Conservation (phyloP, 2,113 vertebrate species). For the Tor tambroides region DNA sequence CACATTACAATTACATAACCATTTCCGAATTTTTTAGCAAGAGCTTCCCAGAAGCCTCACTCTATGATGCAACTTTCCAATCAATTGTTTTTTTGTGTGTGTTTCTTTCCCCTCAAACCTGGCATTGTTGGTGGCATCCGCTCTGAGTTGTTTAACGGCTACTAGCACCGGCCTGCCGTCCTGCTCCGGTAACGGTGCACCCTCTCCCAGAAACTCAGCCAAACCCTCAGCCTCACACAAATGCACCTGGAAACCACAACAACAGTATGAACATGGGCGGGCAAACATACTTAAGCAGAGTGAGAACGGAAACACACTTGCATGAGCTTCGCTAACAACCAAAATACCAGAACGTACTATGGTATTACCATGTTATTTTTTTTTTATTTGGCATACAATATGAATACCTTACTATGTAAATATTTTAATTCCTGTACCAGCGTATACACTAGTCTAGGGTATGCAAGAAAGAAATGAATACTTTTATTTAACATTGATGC, state of each 20-base stretch:
- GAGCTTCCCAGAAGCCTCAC: background rate
- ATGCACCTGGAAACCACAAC: constrained; percentile 75
- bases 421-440: background rate
- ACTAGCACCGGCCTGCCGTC: constrained; percentile 75
- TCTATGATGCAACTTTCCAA: background rate
- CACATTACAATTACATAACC: background rate
- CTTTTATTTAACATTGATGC: background rate
- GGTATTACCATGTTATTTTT: background rate
- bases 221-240: constrained; percentile 82
- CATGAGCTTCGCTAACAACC: background rate
- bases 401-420: background rate
- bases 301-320: background rate
- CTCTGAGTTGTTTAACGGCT: constrained; percentile 83
- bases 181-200: constrained; percentile 68
- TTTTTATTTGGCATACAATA: background rate
- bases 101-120: constrained; percentile 65
- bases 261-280: background rate
- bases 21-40: background rate
- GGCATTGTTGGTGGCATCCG: constrained; percentile 82
- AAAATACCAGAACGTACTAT: background rate
- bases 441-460: background rate
- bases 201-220: constrained; percentile 78
- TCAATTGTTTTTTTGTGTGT: background rate
- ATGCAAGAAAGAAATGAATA: background rate
- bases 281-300: background rate